A percentile compares a stretch with the other conserved stretches of the same genome.
Evolutionary conservation across 2,113 vertebrate genomes (phyloP).

Genomic region (Pterocles orientalis): DNA sequence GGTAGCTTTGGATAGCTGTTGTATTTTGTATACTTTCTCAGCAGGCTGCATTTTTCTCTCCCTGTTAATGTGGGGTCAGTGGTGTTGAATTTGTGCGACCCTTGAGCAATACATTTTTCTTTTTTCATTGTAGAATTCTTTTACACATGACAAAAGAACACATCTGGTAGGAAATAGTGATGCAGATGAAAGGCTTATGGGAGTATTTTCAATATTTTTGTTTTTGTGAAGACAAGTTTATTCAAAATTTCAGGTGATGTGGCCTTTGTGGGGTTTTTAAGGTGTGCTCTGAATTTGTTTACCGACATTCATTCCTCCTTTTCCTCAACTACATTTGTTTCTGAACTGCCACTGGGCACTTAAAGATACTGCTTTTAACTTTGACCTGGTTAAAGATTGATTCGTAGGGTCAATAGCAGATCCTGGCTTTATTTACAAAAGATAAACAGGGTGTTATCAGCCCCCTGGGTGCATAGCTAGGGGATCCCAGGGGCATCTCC

Average conservation of each 20-base stretch:
- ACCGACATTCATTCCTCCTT: not conserved
- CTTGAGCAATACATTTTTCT: not conserved
- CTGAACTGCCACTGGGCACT: not conserved
- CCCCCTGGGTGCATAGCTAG: not conserved
- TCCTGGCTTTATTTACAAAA: not conserved
- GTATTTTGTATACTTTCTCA: not conserved
- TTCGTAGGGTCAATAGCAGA: not conserved
- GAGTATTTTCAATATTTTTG: not conserved
- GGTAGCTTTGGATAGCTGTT: not conserved
- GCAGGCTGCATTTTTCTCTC: not conserved
- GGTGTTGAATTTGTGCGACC: not conserved
- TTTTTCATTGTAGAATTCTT: not conserved
- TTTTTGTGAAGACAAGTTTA: not conserved
- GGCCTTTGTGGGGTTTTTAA: not conserved
- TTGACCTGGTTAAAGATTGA: not conserved
- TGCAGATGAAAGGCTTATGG: not conserved
- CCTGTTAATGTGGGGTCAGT: not conserved
- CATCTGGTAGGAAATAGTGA: not conserved
- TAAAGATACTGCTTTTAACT: not conserved
- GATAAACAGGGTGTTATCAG: not conserved
- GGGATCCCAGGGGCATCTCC: not conserved
- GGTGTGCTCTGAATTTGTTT: not conserved
- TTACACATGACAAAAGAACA: not conserved
- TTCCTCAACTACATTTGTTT: not conserved
- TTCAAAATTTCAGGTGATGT: not conserved